Evolutionary conservation across 2,113 vertebrate genomes (phyloP), one percentile per base, ranked within the genome.

Genomic region (Excalfactoria chinensis): DNA sequence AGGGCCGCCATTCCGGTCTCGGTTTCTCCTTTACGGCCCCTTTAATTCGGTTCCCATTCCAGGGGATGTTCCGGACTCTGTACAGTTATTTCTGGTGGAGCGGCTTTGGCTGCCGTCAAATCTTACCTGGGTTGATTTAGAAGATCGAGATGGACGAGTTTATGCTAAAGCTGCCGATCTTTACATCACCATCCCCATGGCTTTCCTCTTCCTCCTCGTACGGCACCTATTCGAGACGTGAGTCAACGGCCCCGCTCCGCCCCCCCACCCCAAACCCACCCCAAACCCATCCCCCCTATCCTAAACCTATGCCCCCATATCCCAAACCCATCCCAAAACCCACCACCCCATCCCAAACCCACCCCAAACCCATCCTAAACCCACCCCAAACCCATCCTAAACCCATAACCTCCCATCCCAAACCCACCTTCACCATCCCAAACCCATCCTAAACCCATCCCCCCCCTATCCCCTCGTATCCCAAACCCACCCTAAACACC

Each of bases 51-150:
- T 67, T 21, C 43, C 96, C 37, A 37, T 37, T 37, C 37, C 37
- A 37, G 37, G 94, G 37, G 94, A 99, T 99, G 99, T 97, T 99
- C 51, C 98, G 97, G 81, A 98, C 97, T 46, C 86, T 99, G 90
- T 98, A 98, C 62, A 98, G 98, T 60, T 98, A 98, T 83, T 99
- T 99, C 92, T 99, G 99, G 99, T 98, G 98, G 99, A 99, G 83
- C 97, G 97, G 97, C 98, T 99, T 34, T 99, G 99, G 99, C 98
- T 99, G 64, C 99, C 99, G 0, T 94, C 97, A 60, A 99, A 99
- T 85, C 94, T 99, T 84, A 99, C 99, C 93, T 99, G 99, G 99
- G 98, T 98, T 0, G 98, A 99, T 93, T 97, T 99, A 78, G 97
- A 99, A 96, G 98, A 99, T 93, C 93, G 97, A 4, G 98, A 99